These are phyloP conservation scores for Scatophagus argus DNA, from an alignment of 2,113 vertebrate genomes.

Conservation along the genomic window DNA sequence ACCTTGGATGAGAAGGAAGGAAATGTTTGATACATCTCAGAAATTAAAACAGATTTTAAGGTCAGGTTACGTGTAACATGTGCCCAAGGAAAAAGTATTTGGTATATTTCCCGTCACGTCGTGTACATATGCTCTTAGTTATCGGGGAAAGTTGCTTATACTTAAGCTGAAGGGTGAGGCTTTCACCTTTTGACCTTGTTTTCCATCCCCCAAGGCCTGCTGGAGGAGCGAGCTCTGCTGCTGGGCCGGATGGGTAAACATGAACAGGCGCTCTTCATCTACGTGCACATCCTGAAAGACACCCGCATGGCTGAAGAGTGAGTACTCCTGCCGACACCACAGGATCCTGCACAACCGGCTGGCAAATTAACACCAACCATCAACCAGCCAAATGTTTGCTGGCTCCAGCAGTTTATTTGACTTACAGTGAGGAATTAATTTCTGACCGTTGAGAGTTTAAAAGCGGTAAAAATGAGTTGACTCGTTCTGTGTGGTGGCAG, in stretches of 20 bases:
- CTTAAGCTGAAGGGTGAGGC: neutral
- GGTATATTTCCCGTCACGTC: neutral
- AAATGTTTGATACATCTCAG: neutral
- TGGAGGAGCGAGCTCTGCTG: slow-evolving; percentile 95
- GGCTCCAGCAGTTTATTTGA: neutral
- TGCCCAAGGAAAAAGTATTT: neutral
- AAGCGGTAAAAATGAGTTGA: neutral
- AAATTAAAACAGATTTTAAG: neutral
- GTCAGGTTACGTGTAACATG: neutral
- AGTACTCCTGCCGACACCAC: slow-evolving; percentile 64
- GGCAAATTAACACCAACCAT: neutral
- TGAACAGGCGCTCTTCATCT: slow-evolving; percentile 98
- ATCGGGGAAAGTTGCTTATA: neutral
- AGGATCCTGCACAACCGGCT: neutral
- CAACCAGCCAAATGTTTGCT: neutral
- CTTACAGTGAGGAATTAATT: too few relatives aligned
- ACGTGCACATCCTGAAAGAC: slow-evolving; percentile 94
- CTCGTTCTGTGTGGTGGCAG: neutral
- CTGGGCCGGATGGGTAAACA: slow-evolving; percentile 98
- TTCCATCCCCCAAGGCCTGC: slow-evolving; percentile 84
- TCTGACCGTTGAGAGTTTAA: neutral
- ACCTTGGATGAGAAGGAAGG: neutral
- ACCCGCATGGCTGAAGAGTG: slow-evolving; percentile 95
- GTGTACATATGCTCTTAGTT: slow-evolving; percentile 8
- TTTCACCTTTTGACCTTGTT: slow-evolving; percentile 17